A percentile compares a stretch with the other conserved stretches of the same genome.
Evolutionary conservation across 2,888 invertebrate species (phyloP).

Genomic region (Mactromeris polynyma): DNA sequence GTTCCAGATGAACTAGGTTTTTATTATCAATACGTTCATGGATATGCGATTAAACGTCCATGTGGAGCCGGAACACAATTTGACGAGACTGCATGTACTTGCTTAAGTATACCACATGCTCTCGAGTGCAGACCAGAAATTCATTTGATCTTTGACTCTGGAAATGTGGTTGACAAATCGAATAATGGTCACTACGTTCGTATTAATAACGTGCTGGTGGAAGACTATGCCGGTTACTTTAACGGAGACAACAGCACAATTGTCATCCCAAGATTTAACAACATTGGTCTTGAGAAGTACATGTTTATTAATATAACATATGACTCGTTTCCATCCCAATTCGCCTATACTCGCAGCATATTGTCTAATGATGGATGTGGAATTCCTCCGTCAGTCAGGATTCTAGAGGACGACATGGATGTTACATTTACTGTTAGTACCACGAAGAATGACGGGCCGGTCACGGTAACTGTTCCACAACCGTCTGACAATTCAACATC

Average conservation of each 20-base stretch:
- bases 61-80: conserved; percentile 75
- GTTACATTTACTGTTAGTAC: background rate
- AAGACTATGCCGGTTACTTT: background rate
- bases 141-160: background rate
- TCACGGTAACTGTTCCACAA: background rate
- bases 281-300: background rate
- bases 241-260: conserved; percentile 3
- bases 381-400: background rate
- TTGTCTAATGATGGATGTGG: conserved; percentile 5
- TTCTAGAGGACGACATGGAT: background rate
- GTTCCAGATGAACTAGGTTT: no score
- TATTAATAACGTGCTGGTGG: background rate
- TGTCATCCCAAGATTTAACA: conserved; percentile 22
- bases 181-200: background rate
- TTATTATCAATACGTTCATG: no score
- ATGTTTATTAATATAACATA: background rate
- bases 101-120: background rate
- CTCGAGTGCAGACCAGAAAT: conserved; percentile 18
- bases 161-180: background rate
- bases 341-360: background rate
- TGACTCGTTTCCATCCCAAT: background rate
- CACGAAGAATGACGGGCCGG: background rate
- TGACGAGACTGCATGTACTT: conserved; percentile 58
- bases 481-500: background rate
- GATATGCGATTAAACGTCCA: conserved; percentile 55